phyloP scores from a whole-genome alignment of 2,797 vertebrate species.

The Sphenopsis melanotis region DNA sequence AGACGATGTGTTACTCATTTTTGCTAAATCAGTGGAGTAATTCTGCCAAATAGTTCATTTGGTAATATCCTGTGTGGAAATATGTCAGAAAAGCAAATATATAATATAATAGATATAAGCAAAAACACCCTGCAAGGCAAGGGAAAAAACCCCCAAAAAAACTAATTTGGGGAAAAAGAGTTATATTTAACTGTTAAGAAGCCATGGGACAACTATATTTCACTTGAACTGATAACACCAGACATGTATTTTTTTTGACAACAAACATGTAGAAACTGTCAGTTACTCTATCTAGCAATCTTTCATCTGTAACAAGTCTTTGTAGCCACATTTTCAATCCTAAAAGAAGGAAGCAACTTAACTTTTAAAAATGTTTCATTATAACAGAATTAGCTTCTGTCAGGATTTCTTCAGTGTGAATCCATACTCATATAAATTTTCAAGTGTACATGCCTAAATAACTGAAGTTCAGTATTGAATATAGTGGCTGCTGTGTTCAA shows the following conservation, averaged over 20 bases:
- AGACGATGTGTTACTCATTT: background rate
- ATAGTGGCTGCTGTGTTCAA: background rate
- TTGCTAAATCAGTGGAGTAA: background rate
- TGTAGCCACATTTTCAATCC: background rate
- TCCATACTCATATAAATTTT: background rate
- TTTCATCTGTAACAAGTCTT: background rate
- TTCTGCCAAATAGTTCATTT: background rate
- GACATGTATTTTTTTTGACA: constrained; percentile 14
- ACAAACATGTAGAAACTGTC: constrained; percentile 14
- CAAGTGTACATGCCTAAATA: background rate
- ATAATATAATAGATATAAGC: background rate
- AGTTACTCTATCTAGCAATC: background rate
- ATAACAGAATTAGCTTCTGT: background rate
- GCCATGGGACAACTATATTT: constrained; percentile 5
- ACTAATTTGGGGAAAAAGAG: background rate
- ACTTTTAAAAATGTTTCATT: background rate
- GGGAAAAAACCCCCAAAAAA: background rate
- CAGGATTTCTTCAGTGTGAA: background rate
- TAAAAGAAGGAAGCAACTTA: background rate
- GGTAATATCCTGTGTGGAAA: background rate
- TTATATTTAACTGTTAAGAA: constrained; percentile 6
- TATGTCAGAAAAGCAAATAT: background rate
- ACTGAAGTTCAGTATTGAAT: background rate
- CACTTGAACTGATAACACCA: background rate
- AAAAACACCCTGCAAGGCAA: background rate